Conservation (phyloP, 2,888 invertebrate species). For the Athalia circularis region DNA sequence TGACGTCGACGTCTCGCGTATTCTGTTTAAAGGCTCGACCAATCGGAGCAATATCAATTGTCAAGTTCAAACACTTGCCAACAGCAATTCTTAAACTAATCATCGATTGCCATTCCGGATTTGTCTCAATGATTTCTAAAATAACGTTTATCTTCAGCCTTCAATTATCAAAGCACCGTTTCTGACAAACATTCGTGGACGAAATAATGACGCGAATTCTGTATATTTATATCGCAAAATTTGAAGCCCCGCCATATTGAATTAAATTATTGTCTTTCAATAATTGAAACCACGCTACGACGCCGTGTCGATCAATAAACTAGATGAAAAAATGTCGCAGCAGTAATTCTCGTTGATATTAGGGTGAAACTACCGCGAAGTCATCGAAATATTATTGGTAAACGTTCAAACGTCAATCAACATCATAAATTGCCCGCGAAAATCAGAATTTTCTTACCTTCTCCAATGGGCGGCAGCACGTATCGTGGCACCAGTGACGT, state of each 20-base stretch:
- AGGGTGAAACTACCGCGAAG: not conserved
- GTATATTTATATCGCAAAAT: not conserved
- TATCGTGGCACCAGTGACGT: constrained; percentile 46
- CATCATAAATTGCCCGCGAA: constrained; percentile 32
- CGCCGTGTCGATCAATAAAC: not conserved
- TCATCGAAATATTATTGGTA: not conserved
- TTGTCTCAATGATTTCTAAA: not conserved
- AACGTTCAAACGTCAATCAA: not conserved
- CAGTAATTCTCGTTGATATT: not conserved
- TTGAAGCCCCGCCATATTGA: constrained; percentile 19
- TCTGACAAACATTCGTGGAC: not conserved
- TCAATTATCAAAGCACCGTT: not conserved
- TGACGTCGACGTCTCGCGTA: constrained; percentile 22
- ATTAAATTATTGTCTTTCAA: not conserved
- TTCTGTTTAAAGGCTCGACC: constrained; percentile 37
- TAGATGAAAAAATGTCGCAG: not conserved
- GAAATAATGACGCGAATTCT: not conserved
- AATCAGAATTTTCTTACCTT: constrained; percentile 4
- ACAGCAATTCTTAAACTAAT: constrained; percentile 26
- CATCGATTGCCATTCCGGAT: not conserved
- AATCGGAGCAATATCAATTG: constrained; percentile 24
- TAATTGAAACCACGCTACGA: not conserved
- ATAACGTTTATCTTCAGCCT: too few species aligned
- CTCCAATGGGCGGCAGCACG: constrained; percentile 35
- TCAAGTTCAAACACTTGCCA: constrained; percentile 40